phyloP scores from a whole-genome alignment of 2,888 invertebrate species.

The Sminthurinus aureus region DNA sequence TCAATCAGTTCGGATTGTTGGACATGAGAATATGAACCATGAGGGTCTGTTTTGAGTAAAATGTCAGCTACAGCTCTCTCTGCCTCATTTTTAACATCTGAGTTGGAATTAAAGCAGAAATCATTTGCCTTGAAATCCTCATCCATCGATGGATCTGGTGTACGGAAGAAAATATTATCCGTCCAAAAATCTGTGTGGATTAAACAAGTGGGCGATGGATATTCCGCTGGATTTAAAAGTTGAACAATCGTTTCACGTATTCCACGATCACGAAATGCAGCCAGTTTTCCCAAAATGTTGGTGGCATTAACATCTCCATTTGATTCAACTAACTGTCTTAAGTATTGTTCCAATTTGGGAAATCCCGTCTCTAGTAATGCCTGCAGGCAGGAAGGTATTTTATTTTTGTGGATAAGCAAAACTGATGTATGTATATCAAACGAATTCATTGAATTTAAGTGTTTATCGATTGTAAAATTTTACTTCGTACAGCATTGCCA shows the following conservation, averaged over 20 bases:
- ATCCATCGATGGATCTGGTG: slow-evolving; percentile 25
- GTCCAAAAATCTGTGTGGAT: slow-evolving; percentile 61
- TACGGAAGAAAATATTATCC: slow-evolving; percentile 60
- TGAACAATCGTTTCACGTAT: slow-evolving; percentile 15
- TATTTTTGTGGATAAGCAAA: too few relatives aligned
- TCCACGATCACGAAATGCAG: slow-evolving; percentile 3
- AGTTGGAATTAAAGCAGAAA: not conserved
- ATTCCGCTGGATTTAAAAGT: slow-evolving; percentile 25
- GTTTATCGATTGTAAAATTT: not conserved
- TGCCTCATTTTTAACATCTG: not conserved
- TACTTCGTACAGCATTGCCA: slow-evolving; percentile 40
- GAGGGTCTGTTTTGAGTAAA: not conserved
- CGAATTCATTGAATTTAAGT: too few relatives aligned
- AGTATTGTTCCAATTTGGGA: slow-evolving; percentile 21
- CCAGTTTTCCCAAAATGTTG: slow-evolving; percentile 9
- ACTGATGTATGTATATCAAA: too few relatives aligned
- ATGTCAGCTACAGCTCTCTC: not conserved
- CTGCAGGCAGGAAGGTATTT: not conserved
- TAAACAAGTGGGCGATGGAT: slow-evolving; percentile 46
- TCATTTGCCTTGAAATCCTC: not conserved
- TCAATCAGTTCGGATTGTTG: not conserved
- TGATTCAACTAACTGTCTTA: slow-evolving; percentile 13
- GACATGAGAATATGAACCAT: not conserved
- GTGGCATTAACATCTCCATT: slow-evolving; percentile 22
- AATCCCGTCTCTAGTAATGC: slow-evolving; percentile 33